These are phyloP conservation scores for Triplophysa rosa DNA, from an alignment of 2,113 vertebrate species.

Conservation along the genomic window DNA sequence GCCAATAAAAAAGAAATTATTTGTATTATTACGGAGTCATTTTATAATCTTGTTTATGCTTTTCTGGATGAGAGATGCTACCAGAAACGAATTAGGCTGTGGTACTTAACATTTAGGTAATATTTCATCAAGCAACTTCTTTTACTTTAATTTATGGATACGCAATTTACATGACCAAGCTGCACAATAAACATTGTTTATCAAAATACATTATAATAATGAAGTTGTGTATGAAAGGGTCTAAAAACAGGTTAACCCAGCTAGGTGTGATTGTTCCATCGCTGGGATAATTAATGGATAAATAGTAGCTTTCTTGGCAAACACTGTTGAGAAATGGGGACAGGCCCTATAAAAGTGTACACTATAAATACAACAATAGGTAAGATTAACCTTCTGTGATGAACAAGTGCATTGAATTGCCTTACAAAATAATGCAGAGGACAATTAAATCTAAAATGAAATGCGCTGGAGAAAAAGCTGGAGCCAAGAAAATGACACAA, in stretches of 20 bases:
- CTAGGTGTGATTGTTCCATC: conserved; percentile 58
- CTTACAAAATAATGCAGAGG: conserved; percentile 53
- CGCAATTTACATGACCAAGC: conserved; percentile 76
- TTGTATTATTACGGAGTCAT: conserved; percentile 51
- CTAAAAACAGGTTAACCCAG: conserved; percentile 73
- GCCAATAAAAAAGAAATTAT: too few relatives aligned
- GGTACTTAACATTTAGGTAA: conserved; percentile 62
- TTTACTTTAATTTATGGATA: conserved; percentile 79
- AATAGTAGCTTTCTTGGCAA: conserved; percentile 63
- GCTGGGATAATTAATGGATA: conserved; percentile 71
- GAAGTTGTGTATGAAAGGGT: conserved; percentile 79
- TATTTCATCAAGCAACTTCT: conserved; percentile 78
- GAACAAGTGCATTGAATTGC: conserved; percentile 55
- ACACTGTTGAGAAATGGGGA: conserved; percentile 63
- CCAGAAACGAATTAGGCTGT: conserved; percentile 68
- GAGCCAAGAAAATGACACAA: not conserved
- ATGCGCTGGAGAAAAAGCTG: conserved; percentile 44
- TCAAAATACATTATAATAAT: conserved; percentile 83
- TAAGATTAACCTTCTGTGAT: conserved; percentile 66
- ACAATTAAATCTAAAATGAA: conserved; percentile 65
- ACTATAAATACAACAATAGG: conserved; percentile 68
- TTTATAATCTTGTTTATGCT: conserved; percentile 63
- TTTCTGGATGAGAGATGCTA: conserved; percentile 54
- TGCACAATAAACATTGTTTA: conserved; percentile 79
- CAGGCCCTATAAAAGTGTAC: conserved; percentile 54